Percentiles rank a stretch among this genome's conserved stretches.
phyloP scores from a whole-genome alignment of 1,140 invertebrate species.

The Antheraea mylitta region DNA sequence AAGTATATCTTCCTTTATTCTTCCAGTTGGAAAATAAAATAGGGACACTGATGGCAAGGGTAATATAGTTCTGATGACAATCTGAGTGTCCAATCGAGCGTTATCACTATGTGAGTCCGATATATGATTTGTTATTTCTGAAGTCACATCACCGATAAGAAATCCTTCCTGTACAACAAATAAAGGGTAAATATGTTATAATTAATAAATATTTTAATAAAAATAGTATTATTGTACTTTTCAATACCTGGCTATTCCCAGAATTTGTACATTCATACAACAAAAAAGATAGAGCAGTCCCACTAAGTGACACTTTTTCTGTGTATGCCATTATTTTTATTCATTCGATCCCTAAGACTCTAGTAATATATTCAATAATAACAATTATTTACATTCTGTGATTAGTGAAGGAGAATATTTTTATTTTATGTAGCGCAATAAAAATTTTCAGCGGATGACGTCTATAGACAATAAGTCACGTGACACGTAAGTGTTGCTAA shows the following conservation, averaged over 20 bases:
- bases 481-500: not conserved
- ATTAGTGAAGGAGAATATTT: not conserved
- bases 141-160: conserved; percentile 80
- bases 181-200: conserved; percentile 20
- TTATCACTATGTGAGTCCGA: conserved; percentile 82
- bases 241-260: conserved; percentile 78
- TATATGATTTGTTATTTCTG: conserved; percentile 82
- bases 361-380: not conserved
- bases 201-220: conserved; percentile 13
- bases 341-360: not conserved
- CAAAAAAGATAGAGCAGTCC: conserved; percentile 82
- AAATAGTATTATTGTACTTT: not conserved
- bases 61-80: conserved; percentile 80
- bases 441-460: conserved; percentile 6
- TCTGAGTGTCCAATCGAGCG: conserved; percentile 79
- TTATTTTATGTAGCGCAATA: not conserved
- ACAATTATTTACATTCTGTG: not conserved
- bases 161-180: conserved; percentile 82
- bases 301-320: conserved; percentile 74
- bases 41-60: conserved; percentile 76
- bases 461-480: conserved; percentile 4
- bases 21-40: conserved; percentile 79
- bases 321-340: conserved; percentile 61
- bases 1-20: conserved; percentile 77
- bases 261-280: conserved; percentile 82